Conservation (phyloP, 1,140 invertebrate species). For the Bombus waltoni region DNA sequence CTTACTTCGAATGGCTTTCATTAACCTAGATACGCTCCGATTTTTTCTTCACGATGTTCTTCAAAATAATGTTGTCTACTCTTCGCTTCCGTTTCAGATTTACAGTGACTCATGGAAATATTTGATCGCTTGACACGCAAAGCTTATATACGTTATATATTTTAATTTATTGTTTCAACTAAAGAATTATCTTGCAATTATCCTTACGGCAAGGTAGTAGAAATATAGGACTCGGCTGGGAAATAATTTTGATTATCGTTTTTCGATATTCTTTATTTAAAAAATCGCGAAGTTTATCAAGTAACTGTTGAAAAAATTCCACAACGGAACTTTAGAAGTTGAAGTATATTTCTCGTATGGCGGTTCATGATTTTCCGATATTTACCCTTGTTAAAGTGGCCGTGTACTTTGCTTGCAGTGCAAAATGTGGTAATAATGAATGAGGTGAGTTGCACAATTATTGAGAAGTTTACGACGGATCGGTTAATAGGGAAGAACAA, state of each 20-base stretch:
- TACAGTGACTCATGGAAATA: too few relatives aligned
- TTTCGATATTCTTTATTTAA: neutral
- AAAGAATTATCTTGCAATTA: too few relatives aligned
- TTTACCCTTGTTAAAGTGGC: neutral
- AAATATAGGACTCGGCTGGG: neutral
- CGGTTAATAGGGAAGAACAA: neutral
- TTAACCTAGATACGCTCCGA: neutral
- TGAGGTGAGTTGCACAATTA: neutral
- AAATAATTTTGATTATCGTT: neutral
- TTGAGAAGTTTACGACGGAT: neutral
- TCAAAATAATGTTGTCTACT: too few relatives aligned
- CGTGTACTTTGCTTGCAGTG: neutral
- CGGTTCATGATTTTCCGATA: conserved; percentile 20
- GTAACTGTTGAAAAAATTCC: conserved; percentile 8
- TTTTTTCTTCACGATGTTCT: too few relatives aligned
- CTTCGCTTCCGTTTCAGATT: too few relatives aligned
- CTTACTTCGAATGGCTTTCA: neutral
- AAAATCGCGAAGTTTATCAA: neutral
- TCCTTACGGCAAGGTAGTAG: neutral
- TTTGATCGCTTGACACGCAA: too few relatives aligned
- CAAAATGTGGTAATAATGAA: neutral
- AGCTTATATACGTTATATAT: too few relatives aligned
- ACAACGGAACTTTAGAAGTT: neutral
- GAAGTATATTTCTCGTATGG: neutral
- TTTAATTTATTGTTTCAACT: too few relatives aligned